Base-by-base conservation (phyloP, 2,888 invertebrate genomes). In the Heliconius ethilla region DNA sequence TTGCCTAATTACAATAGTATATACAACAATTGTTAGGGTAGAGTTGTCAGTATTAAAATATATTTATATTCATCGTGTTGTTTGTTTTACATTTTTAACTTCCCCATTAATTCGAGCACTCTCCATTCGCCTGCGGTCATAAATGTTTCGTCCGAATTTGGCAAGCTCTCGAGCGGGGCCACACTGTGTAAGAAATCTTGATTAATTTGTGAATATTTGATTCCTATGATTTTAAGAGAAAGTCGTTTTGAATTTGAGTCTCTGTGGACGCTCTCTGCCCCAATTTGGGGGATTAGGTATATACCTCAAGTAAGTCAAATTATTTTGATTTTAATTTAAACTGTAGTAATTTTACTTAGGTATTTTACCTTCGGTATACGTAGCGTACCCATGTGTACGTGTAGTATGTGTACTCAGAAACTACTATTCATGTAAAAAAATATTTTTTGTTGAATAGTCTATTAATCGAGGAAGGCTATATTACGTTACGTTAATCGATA, bases 31-130 rank as follows among this genome's bases (percentile, higher is more conserved):
- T 67, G 45, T 45, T 40, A n/a, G 11, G 18, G 25, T 25, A 15
- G 25, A 69, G 69, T 69, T 69, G 40, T n/a, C 69, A 40, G n/a
- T 13, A 59, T 59, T 13, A 33, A 55, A 72, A 59, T 55, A 59
- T 55, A 72, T 55, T 33, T 72, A 70, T 72, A 72, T 72, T 72
- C 72, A 72, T n/a, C 55, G 29, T 59, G 59, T 29, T 70, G 70
- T 55, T n/a, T 55, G 55, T 72, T 72, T 55, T 33, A 70, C 27
- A 72, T 72, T 59, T 72, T 72, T 72, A 72, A 72, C 33, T 72
- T 72, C 59, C 25, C 72, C 72, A 72, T 59, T 72, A 72, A 72
- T 72, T 72, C 15, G 33, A 59, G 55, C 33, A 72, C 72, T n/a
- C 72, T 72, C 59, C 55, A n/a, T 59, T 59, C 72, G 33, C 55